phyloP scores from a whole-genome alignment of 1,140 invertebrate genomes.

The Ptiloglossa arizonensis region DNA sequence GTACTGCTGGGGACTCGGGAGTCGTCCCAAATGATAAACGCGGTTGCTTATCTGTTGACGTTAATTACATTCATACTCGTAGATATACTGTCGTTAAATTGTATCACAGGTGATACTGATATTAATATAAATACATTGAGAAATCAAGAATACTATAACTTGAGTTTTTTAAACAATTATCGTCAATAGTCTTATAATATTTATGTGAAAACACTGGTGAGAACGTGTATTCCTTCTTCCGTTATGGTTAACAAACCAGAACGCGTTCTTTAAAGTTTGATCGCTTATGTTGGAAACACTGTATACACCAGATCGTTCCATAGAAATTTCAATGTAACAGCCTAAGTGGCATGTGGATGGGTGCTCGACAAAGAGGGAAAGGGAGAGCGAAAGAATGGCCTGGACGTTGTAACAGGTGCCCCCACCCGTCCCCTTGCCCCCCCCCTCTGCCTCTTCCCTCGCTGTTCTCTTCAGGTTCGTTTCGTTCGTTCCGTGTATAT shows the following conservation, averaged over 20 bases:
- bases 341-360: slow-evolving; percentile 59
- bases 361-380: slow-evolving; percentile 29
- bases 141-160: too few relatives aligned
- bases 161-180: neutral
- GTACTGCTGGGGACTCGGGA: neutral
- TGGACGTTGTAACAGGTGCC: slow-evolving; percentile 70
- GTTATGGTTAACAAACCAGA: slow-evolving; percentile 9
- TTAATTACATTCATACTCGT: neutral
- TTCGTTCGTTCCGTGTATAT: slow-evolving; percentile 45
- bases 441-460: slow-evolving; percentile 19
- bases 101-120: too few relatives aligned
- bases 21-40: neutral
- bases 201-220: neutral
- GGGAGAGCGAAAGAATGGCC: slow-evolving; percentile 50
- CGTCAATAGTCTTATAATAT: neutral
- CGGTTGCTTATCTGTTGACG: neutral
- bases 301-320: slow-evolving; percentile 30
- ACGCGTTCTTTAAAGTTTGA: slow-evolving; percentile 7
- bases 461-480: slow-evolving; percentile 35
- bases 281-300: neutral
- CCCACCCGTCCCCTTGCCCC: slow-evolving; percentile 11
- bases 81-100: too few relatives aligned
- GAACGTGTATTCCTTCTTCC: neutral
- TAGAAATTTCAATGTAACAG: slow-evolving; percentile 66
- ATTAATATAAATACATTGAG: too few relatives aligned